phyloP scores from a whole-genome alignment of 2,797 vertebrate species.

The Rhincodon typus region DNA sequence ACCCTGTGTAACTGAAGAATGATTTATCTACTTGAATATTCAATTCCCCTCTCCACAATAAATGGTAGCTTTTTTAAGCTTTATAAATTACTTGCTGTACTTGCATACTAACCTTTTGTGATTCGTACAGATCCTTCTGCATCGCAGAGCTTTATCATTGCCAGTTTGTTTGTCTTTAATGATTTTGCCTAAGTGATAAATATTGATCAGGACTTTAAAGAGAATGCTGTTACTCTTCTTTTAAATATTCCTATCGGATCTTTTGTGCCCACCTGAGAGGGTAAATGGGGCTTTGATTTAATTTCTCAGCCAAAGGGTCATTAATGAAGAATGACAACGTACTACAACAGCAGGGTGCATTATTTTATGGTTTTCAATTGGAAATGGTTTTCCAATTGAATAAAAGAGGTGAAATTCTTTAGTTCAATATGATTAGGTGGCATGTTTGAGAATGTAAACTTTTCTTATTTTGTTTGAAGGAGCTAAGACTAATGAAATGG shows the following conservation, averaged over 20 bases:
- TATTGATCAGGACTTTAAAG: background rate
- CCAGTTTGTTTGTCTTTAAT: too few species aligned
- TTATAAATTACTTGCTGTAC: too few species aligned
- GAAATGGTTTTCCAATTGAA: background rate
- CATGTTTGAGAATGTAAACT: background rate
- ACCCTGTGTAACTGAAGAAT: too few species aligned
- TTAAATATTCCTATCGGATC: background rate
- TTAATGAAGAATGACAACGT: background rate
- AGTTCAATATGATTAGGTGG: background rate
- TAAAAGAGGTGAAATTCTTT: background rate
- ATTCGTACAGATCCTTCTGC: too few species aligned
- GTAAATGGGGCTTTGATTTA: background rate
- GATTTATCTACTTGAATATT: too few species aligned
- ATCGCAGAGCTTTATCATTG: too few species aligned
- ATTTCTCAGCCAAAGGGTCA: too few species aligned
- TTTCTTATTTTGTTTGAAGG: background rate
- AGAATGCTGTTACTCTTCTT: background rate
- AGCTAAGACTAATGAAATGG: background rate
- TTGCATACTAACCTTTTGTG: too few species aligned
- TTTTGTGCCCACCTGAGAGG: background rate
- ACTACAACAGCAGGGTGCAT: background rate
- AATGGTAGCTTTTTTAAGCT: too few species aligned
- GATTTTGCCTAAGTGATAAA: background rate
- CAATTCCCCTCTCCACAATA: too few species aligned
- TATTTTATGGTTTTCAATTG: too few species aligned